phyloP scores from a whole-genome alignment of 2,888 invertebrate genomes.

The Luffia ferchaultella region DNA sequence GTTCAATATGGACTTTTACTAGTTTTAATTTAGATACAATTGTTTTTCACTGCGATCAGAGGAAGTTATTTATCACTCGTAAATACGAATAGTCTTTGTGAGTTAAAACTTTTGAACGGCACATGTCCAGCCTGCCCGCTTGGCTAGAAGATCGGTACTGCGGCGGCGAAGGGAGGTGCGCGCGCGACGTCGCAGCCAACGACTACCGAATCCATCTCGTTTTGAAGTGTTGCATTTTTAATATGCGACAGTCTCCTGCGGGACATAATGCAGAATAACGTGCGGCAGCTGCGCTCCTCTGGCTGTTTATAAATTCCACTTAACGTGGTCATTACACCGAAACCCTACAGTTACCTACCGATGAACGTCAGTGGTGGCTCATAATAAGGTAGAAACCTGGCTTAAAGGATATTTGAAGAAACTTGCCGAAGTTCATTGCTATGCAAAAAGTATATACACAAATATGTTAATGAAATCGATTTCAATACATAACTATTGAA shows the following conservation, averaged over 20 bases:
- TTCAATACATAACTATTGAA: no score
- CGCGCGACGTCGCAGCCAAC: conserved; percentile 53
- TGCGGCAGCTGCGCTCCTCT: conserved; percentile 53
- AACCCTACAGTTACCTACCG: conserved; percentile 29
- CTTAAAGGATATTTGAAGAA: no score
- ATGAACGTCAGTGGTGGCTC: background rate
- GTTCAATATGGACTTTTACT: background rate
- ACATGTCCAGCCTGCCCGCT: conserved; percentile 2
- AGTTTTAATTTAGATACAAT: background rate
- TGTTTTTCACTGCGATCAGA: no score
- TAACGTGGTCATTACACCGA: conserved; percentile 62
- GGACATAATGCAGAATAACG: conserved; percentile 59
- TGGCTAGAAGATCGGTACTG: background rate
- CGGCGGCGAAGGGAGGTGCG: conserved; percentile 31
- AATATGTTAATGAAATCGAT: no score
- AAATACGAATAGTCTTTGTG: no score
- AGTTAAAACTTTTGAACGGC: no score
- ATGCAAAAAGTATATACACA: no score
- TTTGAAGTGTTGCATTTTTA: conserved; percentile 62
- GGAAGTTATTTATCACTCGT: no score
- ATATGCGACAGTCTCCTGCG: conserved; percentile 58
- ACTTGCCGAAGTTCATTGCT: no score
- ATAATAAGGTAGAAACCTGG: no score
- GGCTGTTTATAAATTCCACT: conserved; percentile 59
- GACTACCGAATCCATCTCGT: conserved; percentile 53